Conservation (phyloP, 2,797 vertebrate species). For the Anguilla obscura region DNA sequence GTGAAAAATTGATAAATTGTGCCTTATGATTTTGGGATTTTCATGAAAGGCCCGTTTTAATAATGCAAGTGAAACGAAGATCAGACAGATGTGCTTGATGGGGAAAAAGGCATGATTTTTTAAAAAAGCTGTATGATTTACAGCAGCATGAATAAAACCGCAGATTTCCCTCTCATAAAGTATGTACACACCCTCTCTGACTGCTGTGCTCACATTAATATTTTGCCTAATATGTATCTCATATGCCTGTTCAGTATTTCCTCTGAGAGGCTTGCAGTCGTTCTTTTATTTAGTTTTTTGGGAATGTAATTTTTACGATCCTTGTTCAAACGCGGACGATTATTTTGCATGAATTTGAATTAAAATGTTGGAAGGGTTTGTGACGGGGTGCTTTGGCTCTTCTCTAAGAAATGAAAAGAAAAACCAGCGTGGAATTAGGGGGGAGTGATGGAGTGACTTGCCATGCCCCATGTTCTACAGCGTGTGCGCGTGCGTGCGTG, state of each 20-base stretch:
- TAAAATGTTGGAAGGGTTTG: neutral
- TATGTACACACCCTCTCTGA: neutral
- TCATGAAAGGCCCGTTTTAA: neutral
- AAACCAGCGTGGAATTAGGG: neutral
- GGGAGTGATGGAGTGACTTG: slow-evolving; percentile 61
- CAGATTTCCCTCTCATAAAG: neutral
- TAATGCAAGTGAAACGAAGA: slow-evolving; percentile 15
- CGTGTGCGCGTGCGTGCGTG: slow-evolving; percentile 57
- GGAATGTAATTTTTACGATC: neutral
- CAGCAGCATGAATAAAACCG: neutral
- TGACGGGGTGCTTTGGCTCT: neutral
- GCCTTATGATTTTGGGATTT: slow-evolving; percentile 7
- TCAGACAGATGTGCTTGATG: neutral
- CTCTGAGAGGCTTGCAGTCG: neutral
- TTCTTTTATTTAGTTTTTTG: neutral
- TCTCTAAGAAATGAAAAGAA: neutral
- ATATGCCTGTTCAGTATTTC: neutral
- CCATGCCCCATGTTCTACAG: slow-evolving; percentile 65
- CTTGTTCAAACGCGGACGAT: neutral
- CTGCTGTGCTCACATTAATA: neutral
- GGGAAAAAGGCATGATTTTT: slow-evolving; percentile 7
- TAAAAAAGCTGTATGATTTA: neutral
- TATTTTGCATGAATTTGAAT: slow-evolving; percentile 20
- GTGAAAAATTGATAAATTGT: slow-evolving; percentile 17
- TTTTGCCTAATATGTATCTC: neutral